Evolutionary conservation across 2,888 invertebrate genomes (phyloP), one percentile per base, ranked within the genome.

Genomic region (Xylota segnis): DNA sequence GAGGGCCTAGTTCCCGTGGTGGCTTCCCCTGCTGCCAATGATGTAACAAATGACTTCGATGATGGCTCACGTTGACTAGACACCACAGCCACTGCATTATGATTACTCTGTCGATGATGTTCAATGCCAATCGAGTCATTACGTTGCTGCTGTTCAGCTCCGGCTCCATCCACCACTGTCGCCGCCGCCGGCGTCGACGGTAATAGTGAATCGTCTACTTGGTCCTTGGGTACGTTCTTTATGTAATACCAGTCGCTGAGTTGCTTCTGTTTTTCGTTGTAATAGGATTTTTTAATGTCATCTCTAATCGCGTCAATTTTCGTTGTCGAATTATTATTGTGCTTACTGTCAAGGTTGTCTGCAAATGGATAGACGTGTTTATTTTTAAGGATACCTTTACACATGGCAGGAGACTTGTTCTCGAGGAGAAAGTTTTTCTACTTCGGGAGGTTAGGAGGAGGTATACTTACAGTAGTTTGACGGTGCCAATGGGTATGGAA

Each of bases 201-300:
- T 16, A n/a, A n/a, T 45, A 27, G 6, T 50, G 34, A 61, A 47
- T 54, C 65, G 29, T 74, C 68, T 2, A 32, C 40, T 23, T 61
- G 29, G 32, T 40, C 75, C 83, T 81, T 82, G 27, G 71, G 83
- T 63, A 71, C 86, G n/a, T 87, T 88, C 81, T 89, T 89, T 68
- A 89, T 89, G 61, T 89, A 89, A 87, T 89, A 89, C 89, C 89
- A 89, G 82, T 89, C 89, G 78, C 89, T 89, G n/a, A 89, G 87
- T 76, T 89, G 87, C 78, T 88, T 89, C 70, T 89, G 89, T 75
- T 89, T 89, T 68, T 88, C 88, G 27, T 75, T 79, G 75, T 88
- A 88, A 71, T 79, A 83, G 16, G 84, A 77, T 84, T 87, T 87
- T 68, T 88, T 88, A 77, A 83, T 72, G 54, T 87, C 87, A 34